These are phyloP conservation scores for Plagodis pulveraria DNA, from an alignment of 2,888 invertebrate genomes.

Conservation along the genomic window DNA sequence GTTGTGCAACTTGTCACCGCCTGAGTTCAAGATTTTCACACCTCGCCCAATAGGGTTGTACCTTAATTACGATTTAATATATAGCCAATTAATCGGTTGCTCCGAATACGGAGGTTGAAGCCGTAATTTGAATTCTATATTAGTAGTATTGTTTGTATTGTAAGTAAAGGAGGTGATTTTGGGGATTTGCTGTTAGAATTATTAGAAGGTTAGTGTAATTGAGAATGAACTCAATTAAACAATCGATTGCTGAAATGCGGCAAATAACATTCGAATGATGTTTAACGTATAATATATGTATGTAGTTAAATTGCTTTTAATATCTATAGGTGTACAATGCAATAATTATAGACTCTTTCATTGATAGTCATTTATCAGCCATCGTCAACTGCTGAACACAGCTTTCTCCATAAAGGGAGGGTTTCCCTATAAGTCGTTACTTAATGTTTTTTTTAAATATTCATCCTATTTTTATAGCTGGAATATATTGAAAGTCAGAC, in stretches of 20 bases:
- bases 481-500: neutral
- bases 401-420: too few species aligned
- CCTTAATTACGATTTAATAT: conserved; percentile 83
- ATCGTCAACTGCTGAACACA: too few species aligned
- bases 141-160: conserved; percentile 35
- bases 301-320: too few species aligned
- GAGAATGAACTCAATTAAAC: neutral
- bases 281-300: too few species aligned
- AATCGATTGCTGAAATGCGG: neutral
- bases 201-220: conserved; percentile 7
- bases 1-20: conserved; percentile 51
- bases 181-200: conserved; percentile 16
- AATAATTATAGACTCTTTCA: too few species aligned
- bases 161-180: conserved; percentile 25
- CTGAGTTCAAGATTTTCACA: conserved; percentile 63
- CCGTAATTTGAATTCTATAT: conserved; percentile 40
- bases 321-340: too few species aligned
- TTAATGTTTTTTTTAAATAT: too few species aligned
- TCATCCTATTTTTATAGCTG: neutral
- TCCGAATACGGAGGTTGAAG: conserved; percentile 33
- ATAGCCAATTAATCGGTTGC: conserved; percentile 77
- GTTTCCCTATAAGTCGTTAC: too few species aligned
- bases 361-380: too few species aligned
- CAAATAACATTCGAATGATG: too few species aligned
- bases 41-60: conserved; percentile 68